phyloP scores from a whole-genome alignment of 2,888 invertebrate genomes.

The Yponomeuta sedellus region DNA sequence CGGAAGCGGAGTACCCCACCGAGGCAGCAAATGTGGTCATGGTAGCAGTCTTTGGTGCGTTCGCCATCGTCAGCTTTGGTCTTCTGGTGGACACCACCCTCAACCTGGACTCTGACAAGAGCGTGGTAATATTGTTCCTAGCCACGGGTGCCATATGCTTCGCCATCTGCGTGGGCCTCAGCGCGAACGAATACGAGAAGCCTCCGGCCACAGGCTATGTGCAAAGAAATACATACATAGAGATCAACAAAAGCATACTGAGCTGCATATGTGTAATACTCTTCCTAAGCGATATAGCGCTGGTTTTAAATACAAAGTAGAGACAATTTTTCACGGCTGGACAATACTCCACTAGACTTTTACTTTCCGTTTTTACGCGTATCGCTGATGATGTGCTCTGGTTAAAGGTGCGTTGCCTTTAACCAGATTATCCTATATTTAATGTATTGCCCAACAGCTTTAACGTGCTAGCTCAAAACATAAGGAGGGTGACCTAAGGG shows the following conservation, averaged over 20 bases:
- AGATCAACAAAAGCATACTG: slow-evolving; percentile 1
- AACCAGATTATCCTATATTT: too few species aligned
- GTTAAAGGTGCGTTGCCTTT: too few species aligned
- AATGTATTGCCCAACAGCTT: too few species aligned
- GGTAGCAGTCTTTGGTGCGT: background rate
- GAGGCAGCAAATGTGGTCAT: background rate
- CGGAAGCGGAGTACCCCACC: background rate
- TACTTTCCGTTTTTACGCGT: too few species aligned
- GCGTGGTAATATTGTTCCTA: background rate
- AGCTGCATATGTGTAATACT: background rate
- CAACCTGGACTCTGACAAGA: background rate
- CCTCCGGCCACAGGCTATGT: background rate
- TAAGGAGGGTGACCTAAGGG: too few species aligned
- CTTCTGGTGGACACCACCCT: background rate
- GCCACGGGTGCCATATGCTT: background rate
- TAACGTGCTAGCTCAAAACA: too few species aligned
- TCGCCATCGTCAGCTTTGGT: background rate
- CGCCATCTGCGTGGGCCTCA: background rate
- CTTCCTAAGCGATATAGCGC: background rate
- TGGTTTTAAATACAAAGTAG: background rate
- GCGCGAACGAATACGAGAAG: background rate
- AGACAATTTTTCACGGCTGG: background rate
- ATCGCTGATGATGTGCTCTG: too few species aligned
- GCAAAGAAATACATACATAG: background rate
- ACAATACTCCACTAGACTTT: background rate